A percentile compares a stretch with the other conserved stretches of the same genome.
phyloP scores from a whole-genome alignment of 1,140 invertebrate genomes.

The Camponotus floridanus region DNA sequence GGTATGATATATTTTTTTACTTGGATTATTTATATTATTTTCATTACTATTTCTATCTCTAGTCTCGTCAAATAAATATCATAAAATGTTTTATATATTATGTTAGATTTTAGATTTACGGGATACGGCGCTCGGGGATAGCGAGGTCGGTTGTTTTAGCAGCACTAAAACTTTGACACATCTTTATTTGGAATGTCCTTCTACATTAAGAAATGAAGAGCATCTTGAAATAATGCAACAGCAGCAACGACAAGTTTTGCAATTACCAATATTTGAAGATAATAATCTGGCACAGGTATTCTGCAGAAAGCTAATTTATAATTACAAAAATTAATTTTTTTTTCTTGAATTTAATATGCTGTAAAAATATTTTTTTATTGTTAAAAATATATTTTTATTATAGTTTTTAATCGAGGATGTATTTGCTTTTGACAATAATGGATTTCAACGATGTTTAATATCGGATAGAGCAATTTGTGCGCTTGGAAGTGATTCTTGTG shows the following conservation, averaged over 20 bases:
- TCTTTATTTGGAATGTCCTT: slow-evolving; percentile 87
- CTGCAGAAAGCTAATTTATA: slow-evolving; percentile 14
- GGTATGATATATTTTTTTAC: slow-evolving; percentile 80
- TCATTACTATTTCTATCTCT: background rate
- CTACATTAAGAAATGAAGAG: slow-evolving; percentile 69
- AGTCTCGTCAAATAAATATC: background rate
- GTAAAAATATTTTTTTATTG: slow-evolving; percentile 19
- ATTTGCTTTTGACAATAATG: slow-evolving; percentile 60
- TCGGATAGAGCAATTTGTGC: slow-evolving; percentile 82
- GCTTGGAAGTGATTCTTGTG: slow-evolving; percentile 76
- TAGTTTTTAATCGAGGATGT: slow-evolving; percentile 70
- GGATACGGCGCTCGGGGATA: slow-evolving; percentile 89
- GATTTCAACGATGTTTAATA: slow-evolving; percentile 73
- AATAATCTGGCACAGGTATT: slow-evolving; percentile 76
- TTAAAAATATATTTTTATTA: slow-evolving; percentile 21
- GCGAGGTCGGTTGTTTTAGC: slow-evolving; percentile 90
- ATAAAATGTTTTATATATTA: slow-evolving; percentile 25
- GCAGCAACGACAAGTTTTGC: slow-evolving; percentile 48
- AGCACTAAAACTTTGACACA: slow-evolving; percentile 88
- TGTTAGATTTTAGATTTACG: slow-evolving; percentile 89
- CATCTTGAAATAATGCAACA: slow-evolving; percentile 66
- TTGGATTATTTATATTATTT: slow-evolving; percentile 13
- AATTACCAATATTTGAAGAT: slow-evolving; percentile 77
- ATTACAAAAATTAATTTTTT: background rate
- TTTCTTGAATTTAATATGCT: background rate